phyloP scores from a whole-genome alignment of 1,140 invertebrate genomes.

The Drosophila bocki region DNA sequence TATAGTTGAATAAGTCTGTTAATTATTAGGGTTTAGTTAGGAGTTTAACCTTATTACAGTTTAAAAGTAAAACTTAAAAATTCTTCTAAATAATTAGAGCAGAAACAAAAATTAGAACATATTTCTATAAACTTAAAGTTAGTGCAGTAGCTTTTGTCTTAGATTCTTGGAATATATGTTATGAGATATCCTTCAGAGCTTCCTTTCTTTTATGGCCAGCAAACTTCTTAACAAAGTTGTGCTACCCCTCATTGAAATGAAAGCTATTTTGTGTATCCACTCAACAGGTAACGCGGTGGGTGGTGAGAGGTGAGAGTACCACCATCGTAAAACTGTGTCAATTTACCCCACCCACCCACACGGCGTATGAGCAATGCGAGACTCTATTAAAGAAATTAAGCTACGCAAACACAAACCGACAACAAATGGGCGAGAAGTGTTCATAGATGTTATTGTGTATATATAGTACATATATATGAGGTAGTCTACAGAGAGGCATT shows the following conservation, averaged over 20 bases:
- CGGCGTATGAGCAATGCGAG: conserved; percentile 60
- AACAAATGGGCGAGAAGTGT: conserved; percentile 8
- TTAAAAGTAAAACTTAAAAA: not conserved
- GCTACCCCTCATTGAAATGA: conserved; percentile 27
- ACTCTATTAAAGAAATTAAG: conserved; percentile 59
- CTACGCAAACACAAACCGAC: conserved; percentile 35
- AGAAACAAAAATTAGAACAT: too few relatives aligned
- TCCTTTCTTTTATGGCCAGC: not conserved
- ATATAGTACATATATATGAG: not conserved
- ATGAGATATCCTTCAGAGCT: not conserved
- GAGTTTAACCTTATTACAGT: not conserved
- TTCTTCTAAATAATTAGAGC: not conserved
- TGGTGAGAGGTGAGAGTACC: conserved; percentile 5
- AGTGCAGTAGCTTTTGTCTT: not conserved
- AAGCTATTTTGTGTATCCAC: conserved; percentile 46
- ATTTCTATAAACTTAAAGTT: not conserved
- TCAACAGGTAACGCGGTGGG: conserved; percentile 53
- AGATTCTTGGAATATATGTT: not conserved
- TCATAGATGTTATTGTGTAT: conserved; percentile 27
- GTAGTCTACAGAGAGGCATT: conserved; percentile 19
- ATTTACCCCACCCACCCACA: conserved; percentile 52
- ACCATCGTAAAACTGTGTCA: conserved; percentile 61
- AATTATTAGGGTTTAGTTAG: not conserved
- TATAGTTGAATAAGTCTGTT: not conserved
- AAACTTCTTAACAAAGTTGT: conserved; percentile 19